A percentile compares a stretch with the other conserved stretches of the same genome.
Conservation (phyloP, 2,797 vertebrate species). For the Peromyscus nudipes region DNA sequence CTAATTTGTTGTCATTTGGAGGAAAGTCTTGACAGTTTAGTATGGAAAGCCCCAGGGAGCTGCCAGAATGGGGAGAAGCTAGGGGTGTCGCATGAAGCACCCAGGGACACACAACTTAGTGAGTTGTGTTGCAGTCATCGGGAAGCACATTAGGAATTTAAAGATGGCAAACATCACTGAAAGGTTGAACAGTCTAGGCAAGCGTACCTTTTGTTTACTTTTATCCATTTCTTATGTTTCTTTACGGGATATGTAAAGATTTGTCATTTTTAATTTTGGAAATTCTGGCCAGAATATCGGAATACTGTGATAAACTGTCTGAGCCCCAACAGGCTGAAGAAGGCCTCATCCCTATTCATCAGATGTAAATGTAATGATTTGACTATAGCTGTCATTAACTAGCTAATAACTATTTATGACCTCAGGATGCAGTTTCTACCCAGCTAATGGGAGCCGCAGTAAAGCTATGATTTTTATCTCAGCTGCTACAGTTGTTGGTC, state of each 20-base stretch:
- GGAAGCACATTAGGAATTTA: background rate
- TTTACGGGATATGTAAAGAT: background rate
- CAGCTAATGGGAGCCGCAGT: slow-evolving; percentile 48
- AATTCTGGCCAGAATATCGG: slow-evolving; percentile 58
- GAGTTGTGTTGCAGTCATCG: background rate
- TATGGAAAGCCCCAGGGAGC: background rate
- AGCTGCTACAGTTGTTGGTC: slow-evolving; percentile 24
- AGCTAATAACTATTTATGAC: slow-evolving; percentile 80
- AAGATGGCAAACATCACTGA: background rate
- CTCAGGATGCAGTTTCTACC: slow-evolving; percentile 63
- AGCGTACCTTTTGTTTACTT: background rate
- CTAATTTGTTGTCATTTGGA: background rate
- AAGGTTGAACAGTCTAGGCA: background rate
- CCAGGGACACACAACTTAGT: background rate
- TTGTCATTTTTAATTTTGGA: slow-evolving; percentile 57
- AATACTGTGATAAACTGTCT: background rate
- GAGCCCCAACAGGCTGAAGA: background rate
- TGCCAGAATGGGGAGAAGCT: background rate
- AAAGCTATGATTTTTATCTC: slow-evolving; percentile 72
- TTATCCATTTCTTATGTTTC: slow-evolving; percentile 7
- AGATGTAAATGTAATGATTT: slow-evolving; percentile 72
- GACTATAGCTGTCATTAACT: slow-evolving; percentile 68
- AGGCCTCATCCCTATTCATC: slow-evolving; percentile 72
- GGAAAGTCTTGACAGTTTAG: background rate
- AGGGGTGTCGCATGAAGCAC: background rate